Base-by-base conservation (phyloP, 2,797 vertebrate genomes). In the Phrynocephalus guinanensis region DNA sequence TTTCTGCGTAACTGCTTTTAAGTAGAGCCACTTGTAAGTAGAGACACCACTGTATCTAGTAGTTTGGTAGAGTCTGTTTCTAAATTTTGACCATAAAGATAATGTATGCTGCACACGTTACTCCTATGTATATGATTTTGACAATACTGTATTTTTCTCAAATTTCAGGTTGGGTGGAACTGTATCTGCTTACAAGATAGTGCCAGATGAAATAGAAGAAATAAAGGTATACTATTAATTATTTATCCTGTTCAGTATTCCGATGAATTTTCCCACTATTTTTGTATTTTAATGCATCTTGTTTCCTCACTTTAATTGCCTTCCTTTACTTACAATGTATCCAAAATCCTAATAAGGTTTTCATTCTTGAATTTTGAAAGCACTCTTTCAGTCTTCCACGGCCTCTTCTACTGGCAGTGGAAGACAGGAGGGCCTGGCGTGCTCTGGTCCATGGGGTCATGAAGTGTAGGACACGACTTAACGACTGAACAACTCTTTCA, bases 161-260 rank as follows among this genome's bases (percentile, higher is more conserved):
- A 30, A 95, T 96, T 97, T 95, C 96, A 99, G 99, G 96, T 97
- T 99, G 96, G 99, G 99, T 94, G 99, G 99, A 92, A 99, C 98
- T 97, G 97, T 99, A 96, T 97, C 98, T 86, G 99, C 98, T 90
- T 99, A 99, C 97, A 99, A 99, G 97, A 99, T 99, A 95, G 99
- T 99, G 91, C 99, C 99, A 83, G 99, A 99, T 13, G 99, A 99
- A 97, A 98, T 99, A 91, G 99, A 99, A 93, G 99, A 99, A 97
- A 99, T 99, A 92, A 99, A 99, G 98, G 99, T 99, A 97, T 91
- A 94, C 94, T 97, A 96, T 96, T 92, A 33, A 50, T 78, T 90
- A 66, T 3, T 90, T 60, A 56, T 92, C 95, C 24, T 82, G 67
- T 94, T 94, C 89, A 93, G 44, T 71, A 87, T 38, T 92, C 60